Evolutionary conservation across 2,113 vertebrate genomes (phyloP).

Genomic region (Columba janthina): DNA sequence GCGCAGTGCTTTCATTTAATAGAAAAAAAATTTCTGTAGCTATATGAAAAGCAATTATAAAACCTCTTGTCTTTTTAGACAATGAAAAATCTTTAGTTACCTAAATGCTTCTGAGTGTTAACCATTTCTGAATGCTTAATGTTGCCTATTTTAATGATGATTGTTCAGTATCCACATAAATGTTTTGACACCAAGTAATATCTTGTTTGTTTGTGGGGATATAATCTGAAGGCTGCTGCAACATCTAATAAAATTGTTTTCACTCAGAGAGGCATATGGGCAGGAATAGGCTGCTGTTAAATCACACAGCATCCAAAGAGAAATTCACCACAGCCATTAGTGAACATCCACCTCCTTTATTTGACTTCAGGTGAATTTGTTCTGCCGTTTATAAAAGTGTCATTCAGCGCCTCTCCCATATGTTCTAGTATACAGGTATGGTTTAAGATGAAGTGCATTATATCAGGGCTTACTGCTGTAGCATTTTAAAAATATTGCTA

Average conservation of each 20-base stretch:
- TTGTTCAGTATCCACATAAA: neutral
- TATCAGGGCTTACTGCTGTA: neutral
- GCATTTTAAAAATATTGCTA: neutral
- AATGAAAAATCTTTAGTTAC: neutral
- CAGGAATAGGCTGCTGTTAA: neutral
- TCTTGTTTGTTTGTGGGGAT: neutral
- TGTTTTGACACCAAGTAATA: neutral
- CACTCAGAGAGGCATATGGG: neutral
- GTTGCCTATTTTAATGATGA: neutral
- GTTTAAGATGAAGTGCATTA: neutral
- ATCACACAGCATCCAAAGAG: neutral
- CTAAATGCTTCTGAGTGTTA: neutral
- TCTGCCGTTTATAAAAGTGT: neutral
- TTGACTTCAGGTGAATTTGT: neutral
- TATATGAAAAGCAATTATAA: neutral
- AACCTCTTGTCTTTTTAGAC: neutral
- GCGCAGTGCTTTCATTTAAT: neutral
- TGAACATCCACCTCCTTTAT: neutral
- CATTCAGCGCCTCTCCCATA: neutral
- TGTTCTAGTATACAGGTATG: neutral
- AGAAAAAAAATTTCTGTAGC: neutral
- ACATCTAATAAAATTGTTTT: conserved; percentile 1
- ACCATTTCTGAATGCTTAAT: neutral
- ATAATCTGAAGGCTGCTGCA: neutral
- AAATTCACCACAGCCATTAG: neutral